Evolutionary conservation across 2,888 invertebrate species (phyloP), one percentile per base, ranked within the genome.

Genomic region (Syrista parreyssii): DNA sequence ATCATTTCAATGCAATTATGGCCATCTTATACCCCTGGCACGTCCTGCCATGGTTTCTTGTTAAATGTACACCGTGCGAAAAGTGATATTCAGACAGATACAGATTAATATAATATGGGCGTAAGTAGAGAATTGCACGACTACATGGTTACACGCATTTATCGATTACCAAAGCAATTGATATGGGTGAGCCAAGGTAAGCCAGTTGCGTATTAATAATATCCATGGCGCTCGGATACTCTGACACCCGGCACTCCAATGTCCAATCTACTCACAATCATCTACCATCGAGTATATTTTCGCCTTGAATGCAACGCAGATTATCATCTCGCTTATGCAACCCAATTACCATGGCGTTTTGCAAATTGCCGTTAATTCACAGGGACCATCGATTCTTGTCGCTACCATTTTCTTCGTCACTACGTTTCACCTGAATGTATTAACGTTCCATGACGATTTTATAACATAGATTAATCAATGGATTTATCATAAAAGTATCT

Each of bases 241-340:
- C 98, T 82, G 98, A 98, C 93, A 95, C 96, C 88, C 94, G 95
- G 86, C 95, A 55, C 55, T 55, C 9, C 9, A 23, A 9, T 55
- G 55, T 55, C 55, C 23, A 55, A 55, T 55, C 23, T 9, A 55
- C 55, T 55, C 55, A 23, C 9, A 55, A 55, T 98, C 81, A 98
- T 68, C 23, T 72, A 68, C 33, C 36, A 74, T 68, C 33, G 12
- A 30, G 35, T 72, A 76, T 76, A 68, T 31, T 31, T 40, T 30
- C 36, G 32, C 23, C 4, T 71, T 76, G 76, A 77, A 81, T 78
- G 79, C 83, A 34, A 31, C 80, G 79, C 84, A 80, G 78, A 83
- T 84, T 85, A 83, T 82, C 83, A 84, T 86, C 84, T 80, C 80
- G 80, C 82, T 89, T 89, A 87, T 84, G 86, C 85, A 89, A 89